Evolutionary conservation across 2,888 invertebrate species (phyloP).

Genomic region (Ormyrus labotus): DNA sequence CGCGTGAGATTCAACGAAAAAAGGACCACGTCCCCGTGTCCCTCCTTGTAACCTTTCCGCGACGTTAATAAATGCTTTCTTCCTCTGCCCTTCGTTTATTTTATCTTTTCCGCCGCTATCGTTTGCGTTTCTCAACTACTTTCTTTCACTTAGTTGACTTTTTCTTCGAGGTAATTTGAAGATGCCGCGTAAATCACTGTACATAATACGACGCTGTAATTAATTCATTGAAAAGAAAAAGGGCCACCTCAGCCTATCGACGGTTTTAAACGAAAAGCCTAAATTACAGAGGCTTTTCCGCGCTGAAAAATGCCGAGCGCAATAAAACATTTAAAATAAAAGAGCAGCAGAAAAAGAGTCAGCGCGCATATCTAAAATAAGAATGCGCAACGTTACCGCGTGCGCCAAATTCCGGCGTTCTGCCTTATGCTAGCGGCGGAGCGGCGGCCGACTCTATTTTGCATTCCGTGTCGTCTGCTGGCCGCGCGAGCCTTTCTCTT

Average conservation of each 20-base stretch:
- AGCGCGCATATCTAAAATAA: too few relatives aligned
- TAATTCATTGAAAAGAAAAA: too few relatives aligned
- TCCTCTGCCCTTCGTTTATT: constrained; percentile 11
- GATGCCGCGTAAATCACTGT: constrained; percentile 58
- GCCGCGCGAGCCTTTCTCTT: constrained; percentile 54
- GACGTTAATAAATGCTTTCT: constrained; percentile 63
- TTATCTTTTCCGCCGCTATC: constrained; percentile 45
- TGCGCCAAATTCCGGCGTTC: neutral
- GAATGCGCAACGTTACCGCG: constrained; percentile 66
- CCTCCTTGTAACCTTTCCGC: neutral
- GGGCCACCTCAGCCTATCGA: too few relatives aligned
- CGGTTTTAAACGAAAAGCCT: too few relatives aligned
- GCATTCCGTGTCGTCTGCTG: constrained; percentile 70
- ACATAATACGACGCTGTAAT: too few relatives aligned
- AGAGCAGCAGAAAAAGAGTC: neutral
- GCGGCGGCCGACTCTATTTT: constrained; percentile 70
- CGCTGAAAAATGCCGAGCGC: too few relatives aligned
- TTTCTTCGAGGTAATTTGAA: constrained; percentile 30
- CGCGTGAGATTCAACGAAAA: neutral
- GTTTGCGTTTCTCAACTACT: too few relatives aligned
- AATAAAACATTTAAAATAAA: neutral
- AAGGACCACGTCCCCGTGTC: neutral
- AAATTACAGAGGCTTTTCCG: too few relatives aligned
- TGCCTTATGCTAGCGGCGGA: neutral
- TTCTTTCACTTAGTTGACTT: neutral